phyloP scores from a whole-genome alignment of 1,140 invertebrate species.

The Orchesella cincta region DNA sequence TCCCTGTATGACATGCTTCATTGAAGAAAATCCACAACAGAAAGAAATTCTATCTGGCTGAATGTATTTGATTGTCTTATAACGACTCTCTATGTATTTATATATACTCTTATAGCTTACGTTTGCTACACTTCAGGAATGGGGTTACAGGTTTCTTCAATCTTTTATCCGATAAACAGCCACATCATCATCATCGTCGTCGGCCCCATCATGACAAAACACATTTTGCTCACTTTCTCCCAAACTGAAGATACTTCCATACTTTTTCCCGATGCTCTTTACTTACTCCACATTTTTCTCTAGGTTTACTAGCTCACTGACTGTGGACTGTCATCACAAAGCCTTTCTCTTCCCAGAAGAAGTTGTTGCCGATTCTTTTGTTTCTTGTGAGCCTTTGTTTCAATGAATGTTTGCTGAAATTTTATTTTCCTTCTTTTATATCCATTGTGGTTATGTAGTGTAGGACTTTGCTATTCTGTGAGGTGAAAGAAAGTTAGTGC shows the following conservation, averaged over 20 bases:
- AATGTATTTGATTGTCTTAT: background rate
- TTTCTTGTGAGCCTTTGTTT: too few species aligned
- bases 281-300: too few species aligned
- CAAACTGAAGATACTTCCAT: too few species aligned
- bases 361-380: too few species aligned
- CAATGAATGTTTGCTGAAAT: too few species aligned
- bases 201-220: background rate
- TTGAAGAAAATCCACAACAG: background rate
- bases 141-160: constrained; percentile 2
- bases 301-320: too few species aligned
- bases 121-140: background rate
- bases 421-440: too few species aligned
- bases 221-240: background rate
- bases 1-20: background rate
- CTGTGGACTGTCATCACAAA: too few species aligned
- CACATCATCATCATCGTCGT: background rate
- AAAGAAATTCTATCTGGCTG: background rate
- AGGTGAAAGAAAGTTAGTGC: background rate
- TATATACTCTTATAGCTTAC: background rate
- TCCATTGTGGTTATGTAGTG: too few species aligned
- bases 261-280: too few species aligned
- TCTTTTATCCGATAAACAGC: background rate
- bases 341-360: too few species aligned
- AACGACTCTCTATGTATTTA: background rate
- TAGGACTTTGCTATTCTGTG: too few species aligned